Conservation (phyloP, 2,888 invertebrate genomes). For the Odontocolon sp. region DNA sequence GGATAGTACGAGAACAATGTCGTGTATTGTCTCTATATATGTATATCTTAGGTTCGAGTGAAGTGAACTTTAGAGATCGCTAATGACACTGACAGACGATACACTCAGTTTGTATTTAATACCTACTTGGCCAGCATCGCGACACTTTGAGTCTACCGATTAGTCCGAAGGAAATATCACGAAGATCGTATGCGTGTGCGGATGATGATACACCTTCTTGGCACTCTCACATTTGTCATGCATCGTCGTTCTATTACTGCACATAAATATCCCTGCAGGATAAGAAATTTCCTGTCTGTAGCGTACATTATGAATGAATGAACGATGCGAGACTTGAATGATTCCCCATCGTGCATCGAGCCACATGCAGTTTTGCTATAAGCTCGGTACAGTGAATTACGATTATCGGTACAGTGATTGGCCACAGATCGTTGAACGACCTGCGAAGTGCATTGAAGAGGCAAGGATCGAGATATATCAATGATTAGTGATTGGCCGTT, state of each 20-base stretch:
- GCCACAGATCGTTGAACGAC: no score
- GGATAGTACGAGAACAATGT: no score
- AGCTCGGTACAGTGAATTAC: background rate
- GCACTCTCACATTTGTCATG: conserved; percentile 11
- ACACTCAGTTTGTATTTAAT: no score
- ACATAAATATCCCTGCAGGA: conserved; percentile 1
- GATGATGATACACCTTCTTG: conserved; percentile 17
- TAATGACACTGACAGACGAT: conserved; percentile 44
- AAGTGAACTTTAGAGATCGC: conserved; percentile 23
- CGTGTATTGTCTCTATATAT: no score
- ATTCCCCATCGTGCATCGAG: conserved; percentile 32
- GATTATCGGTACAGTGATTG: background rate
- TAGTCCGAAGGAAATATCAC: conserved; percentile 5
- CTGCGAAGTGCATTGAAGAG: no score
- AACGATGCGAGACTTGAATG: conserved; percentile 37
- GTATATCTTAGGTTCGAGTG: background rate
- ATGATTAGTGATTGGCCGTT: no score
- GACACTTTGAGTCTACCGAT: conserved; percentile 8
- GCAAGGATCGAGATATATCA: no score
- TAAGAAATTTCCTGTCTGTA: conserved; percentile 11
- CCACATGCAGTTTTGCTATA: background rate
- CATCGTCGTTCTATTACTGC: background rate
- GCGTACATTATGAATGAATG: conserved; percentile 35
- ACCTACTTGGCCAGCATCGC: background rate
- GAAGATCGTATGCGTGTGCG: conserved; percentile 8